Evolutionary conservation across 2,797 vertebrate genomes (phyloP).

Genomic region (Malurus splendens): DNA sequence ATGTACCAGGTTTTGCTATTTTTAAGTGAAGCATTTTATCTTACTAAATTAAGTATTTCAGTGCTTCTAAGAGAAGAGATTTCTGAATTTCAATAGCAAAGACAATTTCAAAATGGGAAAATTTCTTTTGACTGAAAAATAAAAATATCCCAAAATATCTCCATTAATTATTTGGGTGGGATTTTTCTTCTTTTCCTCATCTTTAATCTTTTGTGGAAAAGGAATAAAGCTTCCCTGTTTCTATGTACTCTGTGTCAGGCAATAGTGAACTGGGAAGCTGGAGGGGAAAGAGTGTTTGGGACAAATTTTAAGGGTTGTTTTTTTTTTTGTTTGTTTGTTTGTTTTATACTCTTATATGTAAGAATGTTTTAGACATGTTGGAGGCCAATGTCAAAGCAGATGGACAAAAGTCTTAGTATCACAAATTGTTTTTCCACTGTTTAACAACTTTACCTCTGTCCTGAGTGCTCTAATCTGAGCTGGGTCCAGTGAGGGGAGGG

Average conservation of each 20-base stretch:
- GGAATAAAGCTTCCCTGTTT: background rate
- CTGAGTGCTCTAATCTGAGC: background rate
- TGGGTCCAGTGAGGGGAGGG: accelerated
- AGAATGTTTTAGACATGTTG: background rate
- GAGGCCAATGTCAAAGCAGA: accelerated
- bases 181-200: accelerated
- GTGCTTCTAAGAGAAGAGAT: background rate
- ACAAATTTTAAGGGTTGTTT: background rate
- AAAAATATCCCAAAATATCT: background rate
- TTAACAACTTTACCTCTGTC: background rate
- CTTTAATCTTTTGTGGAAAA: background rate
- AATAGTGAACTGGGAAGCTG: background rate
- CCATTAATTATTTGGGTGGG: background rate
- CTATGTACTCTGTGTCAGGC: accelerated
- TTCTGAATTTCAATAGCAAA: background rate
- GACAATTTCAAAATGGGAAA: background rate
- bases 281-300: background rate
- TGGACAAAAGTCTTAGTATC: background rate
- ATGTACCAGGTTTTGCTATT: background rate
- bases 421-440: background rate
- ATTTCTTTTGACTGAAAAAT: background rate
- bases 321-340: background rate
- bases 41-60: background rate
- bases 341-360: background rate
- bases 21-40: background rate